phyloP scores from a whole-genome alignment of 2,113 vertebrate species.

The Neofelis nebulosa region DNA sequence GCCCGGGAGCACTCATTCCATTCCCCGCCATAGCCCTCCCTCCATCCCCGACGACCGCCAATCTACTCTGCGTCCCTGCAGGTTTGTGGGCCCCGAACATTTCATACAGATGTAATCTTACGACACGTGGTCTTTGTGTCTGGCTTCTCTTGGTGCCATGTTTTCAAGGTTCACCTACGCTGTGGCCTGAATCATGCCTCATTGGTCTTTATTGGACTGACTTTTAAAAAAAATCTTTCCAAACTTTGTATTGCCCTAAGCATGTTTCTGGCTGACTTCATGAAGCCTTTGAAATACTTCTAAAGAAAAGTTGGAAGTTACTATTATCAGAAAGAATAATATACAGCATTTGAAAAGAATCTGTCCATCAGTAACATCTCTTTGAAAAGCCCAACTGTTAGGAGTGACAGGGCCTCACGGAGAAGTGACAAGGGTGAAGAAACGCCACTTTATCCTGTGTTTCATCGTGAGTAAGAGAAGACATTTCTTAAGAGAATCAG shows the following conservation, averaged over 20 bases:
- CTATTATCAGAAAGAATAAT: not conserved
- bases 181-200: fast-evolving
- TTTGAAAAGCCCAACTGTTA: not conserved
- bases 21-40: fast-evolving
- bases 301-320: not conserved
- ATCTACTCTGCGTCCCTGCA: fast-evolving
- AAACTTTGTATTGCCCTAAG: conserved; percentile 26
- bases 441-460: fast-evolving
- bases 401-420: not conserved
- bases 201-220: not conserved
- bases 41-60: fast-evolving
- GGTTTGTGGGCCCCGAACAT: not conserved
- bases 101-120: fast-evolving
- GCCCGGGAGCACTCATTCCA: fast-evolving
- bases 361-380: not conserved
- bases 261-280: not conserved
- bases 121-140: fast-evolving
- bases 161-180: fast-evolving
- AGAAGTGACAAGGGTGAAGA: not conserved
- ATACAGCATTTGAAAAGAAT: not conserved
- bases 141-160: fast-evolving
- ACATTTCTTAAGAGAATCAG: not conserved
- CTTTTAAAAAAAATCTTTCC: not conserved
- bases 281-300: not conserved
- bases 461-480: not conserved